phyloP scores from a whole-genome alignment of 1,140 invertebrate genomes.

The Planococcus citri region DNA sequence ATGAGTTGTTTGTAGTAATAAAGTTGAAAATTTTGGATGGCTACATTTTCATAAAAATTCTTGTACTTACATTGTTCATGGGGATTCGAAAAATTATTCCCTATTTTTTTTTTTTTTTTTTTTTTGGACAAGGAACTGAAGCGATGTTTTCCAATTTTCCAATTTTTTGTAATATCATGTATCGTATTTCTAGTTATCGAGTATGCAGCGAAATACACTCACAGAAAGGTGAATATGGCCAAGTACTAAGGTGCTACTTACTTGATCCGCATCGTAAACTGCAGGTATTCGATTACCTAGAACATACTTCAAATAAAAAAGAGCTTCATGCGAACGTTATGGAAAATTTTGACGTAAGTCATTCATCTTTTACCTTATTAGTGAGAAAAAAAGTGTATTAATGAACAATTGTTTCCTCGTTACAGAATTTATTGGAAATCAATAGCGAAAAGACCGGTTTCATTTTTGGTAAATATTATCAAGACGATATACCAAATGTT shows the following conservation, averaged over 20 bases:
- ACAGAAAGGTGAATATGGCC: slow-evolving; percentile 40
- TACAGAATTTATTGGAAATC: slow-evolving; percentile 28
- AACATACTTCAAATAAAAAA: slow-evolving; percentile 26
- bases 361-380: not conserved
- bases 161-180: no score
- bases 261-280: slow-evolving; percentile 40
- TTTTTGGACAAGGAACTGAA: slow-evolving; percentile 34
- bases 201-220: slow-evolving; percentile 50
- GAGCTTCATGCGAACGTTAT: slow-evolving; percentile 22
- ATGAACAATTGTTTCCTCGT: not conserved
- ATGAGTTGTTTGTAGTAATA: no score
- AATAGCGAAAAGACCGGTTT: slow-evolving; percentile 27
- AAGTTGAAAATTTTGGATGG: no score
- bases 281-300: slow-evolving; percentile 32
- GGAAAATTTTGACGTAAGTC: slow-evolving; percentile 27
- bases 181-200: slow-evolving; percentile 41
- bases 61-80: no score
- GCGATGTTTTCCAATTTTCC: no score
- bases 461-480: slow-evolving; percentile 25
- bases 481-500: not conserved
- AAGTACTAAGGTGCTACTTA: slow-evolving; percentile 46
- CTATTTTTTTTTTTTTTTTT: no score
- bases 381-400: slow-evolving; percentile 3
- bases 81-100: no score
- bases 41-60: no score